A percentile compares a stretch with the other conserved stretches of the same genome.
These are phyloP conservation scores for Melopsittacus undulatus DNA, from an alignment of 2,797 vertebrate genomes.

Conservation along the genomic window DNA sequence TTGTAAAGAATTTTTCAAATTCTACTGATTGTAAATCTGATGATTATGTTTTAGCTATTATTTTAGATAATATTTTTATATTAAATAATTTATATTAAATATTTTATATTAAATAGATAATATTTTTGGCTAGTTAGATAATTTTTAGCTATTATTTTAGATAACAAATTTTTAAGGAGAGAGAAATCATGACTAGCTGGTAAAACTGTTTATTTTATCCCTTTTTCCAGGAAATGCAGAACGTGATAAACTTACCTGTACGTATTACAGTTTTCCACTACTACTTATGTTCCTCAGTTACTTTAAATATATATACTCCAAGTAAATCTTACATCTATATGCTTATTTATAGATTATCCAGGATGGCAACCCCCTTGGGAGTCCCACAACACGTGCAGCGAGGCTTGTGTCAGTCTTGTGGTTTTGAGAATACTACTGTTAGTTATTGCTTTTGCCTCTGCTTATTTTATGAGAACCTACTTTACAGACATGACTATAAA, in stretches of 20 bases:
- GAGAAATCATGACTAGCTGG: neutral
- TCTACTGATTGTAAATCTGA: neutral
- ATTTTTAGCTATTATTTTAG: neutral
- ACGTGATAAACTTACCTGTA: neutral
- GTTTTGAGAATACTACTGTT: neutral
- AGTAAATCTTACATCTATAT: neutral
- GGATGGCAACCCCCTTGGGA: neutral
- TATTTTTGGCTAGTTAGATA: neutral
- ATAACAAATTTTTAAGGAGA: neutral
- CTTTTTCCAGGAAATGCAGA: neutral
- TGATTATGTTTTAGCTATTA: neutral
- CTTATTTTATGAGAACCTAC: neutral
- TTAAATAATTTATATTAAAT: neutral
- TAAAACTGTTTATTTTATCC: neutral
- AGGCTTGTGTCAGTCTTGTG: neutral
- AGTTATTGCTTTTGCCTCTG: neutral
- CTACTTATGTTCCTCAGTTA: neutral
- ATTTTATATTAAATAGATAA: too few species aligned
- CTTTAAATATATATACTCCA: neutral
- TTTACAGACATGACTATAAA: neutral
- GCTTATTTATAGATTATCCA: neutral
- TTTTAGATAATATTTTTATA: neutral
- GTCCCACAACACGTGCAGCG: neutral
- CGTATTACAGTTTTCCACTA: neutral
- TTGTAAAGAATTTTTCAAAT: neutral